Conservation (phyloP, 2,888 invertebrate genomes). For the Nineta flava region DNA sequence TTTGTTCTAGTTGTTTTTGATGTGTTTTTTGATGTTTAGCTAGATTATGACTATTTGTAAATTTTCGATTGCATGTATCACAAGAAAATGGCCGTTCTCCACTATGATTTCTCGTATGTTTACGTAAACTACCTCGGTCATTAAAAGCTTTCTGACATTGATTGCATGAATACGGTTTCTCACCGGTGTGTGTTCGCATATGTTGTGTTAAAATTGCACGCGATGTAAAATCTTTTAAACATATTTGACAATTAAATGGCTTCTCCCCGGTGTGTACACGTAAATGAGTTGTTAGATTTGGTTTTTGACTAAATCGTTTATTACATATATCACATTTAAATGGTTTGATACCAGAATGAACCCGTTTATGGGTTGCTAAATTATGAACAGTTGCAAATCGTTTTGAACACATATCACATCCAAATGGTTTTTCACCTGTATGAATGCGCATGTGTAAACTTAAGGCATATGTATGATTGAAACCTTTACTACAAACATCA, state of each 20-base stretch:
- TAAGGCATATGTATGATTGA: conserved; percentile 16
- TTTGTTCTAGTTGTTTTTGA: conserved; percentile 22
- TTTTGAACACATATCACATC: conserved; percentile 29
- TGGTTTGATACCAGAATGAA: conserved; percentile 31
- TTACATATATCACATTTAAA: conserved; percentile 27
- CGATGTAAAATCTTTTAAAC: conserved; percentile 4
- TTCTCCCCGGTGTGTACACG: conserved; percentile 16
- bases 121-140: conserved; percentile 8
- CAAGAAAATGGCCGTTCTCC: conserved; percentile 30
- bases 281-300: conserved; percentile 28
- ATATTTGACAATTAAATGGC: conserved; percentile 19
- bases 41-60: conserved; percentile 31
- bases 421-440: conserved; percentile 21
- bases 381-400: conserved; percentile 31
- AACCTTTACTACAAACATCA: conserved; percentile 6
- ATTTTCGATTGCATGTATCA: conserved; percentile 29
- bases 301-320: conserved; percentile 29
- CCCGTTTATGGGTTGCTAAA: conserved; percentile 30
- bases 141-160: conserved; percentile 5
- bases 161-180: conserved; percentile 3
- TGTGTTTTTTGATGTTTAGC: conserved; percentile 10
- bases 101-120: conserved; percentile 22
- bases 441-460: conserved; percentile 21
- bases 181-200: conserved; percentile 5
- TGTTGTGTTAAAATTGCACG: conserved; percentile 5